Percentiles rank a stretch among this genome's conserved stretches.
phyloP scores from a whole-genome alignment of 1,140 invertebrate genomes.

The Pararge aegeria region DNA sequence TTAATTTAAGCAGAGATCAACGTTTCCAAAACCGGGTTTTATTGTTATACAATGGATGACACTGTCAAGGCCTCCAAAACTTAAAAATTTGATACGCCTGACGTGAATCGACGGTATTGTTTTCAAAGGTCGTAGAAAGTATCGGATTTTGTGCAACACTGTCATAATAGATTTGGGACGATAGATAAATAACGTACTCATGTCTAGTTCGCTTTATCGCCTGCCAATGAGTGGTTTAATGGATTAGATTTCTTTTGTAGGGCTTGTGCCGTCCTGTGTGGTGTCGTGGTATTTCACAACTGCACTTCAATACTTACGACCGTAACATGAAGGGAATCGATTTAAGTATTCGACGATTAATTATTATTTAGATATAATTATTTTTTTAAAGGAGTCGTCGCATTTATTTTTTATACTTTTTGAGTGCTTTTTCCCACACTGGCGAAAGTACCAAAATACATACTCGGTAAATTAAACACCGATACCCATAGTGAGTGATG shows the following conservation, averaged over 20 bases:
- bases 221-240: neutral
- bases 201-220: neutral
- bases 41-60: constrained; percentile 15
- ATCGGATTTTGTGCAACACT: constrained; percentile 6
- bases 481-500: too few relatives aligned
- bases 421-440: too few relatives aligned
- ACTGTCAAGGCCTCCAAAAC: constrained; percentile 19
- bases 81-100: constrained; percentile 16
- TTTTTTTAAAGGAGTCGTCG: too few relatives aligned
- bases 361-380: too few relatives aligned
- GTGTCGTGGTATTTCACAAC: neutral
- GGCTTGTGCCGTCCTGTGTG: neutral
- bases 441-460: too few relatives aligned
- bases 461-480: too few relatives aligned
- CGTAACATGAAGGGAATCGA: too few relatives aligned
- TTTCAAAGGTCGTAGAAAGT: constrained; percentile 25
- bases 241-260: neutral
- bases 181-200: neutral
- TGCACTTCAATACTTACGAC: too few relatives aligned
- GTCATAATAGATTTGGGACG: constrained; percentile 10
- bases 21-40: neutral
- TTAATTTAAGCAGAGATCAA: neutral
- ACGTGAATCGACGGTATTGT: constrained; percentile 20
- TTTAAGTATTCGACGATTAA: too few relatives aligned
- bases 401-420: too few relatives aligned